Evolutionary conservation across 2,797 vertebrate species (phyloP).

Genomic region (Acrossocheilus fasciatus): DNA sequence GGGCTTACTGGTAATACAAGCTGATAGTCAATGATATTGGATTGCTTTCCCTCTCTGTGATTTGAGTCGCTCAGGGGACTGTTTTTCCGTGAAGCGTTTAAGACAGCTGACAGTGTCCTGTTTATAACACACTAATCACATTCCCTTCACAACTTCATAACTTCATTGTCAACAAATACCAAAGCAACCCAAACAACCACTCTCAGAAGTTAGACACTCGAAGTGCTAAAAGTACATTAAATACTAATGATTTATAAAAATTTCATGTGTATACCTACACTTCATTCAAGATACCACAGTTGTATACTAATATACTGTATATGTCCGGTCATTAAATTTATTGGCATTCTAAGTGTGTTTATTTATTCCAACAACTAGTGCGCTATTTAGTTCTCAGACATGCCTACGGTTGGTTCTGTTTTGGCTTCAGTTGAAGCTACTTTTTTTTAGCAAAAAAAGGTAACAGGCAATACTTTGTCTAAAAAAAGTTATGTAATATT

Average conservation of each 20-base stretch:
- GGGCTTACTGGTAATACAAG: neutral
- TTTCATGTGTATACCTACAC: neutral
- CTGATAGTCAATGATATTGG: conserved; percentile 1
- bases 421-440: neutral
- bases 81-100: conserved; percentile 7
- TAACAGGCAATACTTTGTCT: neutral
- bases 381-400: neutral
- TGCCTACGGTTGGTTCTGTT: neutral
- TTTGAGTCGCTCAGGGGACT: neutral
- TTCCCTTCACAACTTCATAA: conserved; percentile 19
- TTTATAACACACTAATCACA: conserved; percentile 5
- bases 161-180: neutral
- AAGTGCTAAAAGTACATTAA: no score
- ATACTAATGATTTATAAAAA: no score
- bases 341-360: neutral
- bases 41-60: conserved; percentile 28
- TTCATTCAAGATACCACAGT: neutral
- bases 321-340: neutral
- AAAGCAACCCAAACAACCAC: neutral
- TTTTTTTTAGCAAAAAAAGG: neutral
- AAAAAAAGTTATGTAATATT: neutral
- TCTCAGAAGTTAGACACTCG: neutral
- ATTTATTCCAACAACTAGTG: neutral
- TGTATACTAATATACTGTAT: neutral
- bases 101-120: conserved; percentile 21